Base-by-base conservation (phyloP, 2,113 vertebrate genomes). In the Boleophthalmus pectinirostris region DNA sequence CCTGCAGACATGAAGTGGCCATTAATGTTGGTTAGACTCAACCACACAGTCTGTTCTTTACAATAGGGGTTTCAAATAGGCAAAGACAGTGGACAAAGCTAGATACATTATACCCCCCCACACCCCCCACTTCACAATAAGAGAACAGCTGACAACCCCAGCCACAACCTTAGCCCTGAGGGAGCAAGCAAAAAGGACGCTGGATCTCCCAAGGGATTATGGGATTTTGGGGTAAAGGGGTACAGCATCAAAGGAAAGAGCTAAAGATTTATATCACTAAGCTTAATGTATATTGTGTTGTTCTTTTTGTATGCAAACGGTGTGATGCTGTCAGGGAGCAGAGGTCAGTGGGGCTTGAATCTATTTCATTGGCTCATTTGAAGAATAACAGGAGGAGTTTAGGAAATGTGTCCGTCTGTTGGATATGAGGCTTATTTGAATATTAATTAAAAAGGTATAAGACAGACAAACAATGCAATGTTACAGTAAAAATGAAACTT, bases 91-190 rank as follows among this genome's bases (percentile, higher is more conserved):
- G 65, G 68, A 84, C 76, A 58, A 82, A 84, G 69, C 47, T 64
- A 11, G 57, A 47, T 70, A 79, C 80, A 80, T 82, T 65, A 81
- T 64, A 68, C 76, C 85, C 82, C 71, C 57, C 61, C 35, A 24
- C 0, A n/a, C 33, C 47, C 80, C 73, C 56, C 56, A 20, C 69
- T 72, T 81, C 73, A 86, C 45, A 53, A 60, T 25, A 68, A 82
- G 61, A 60, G 23, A 71, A 82, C 87, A 90, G 88, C 78, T 90
- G 90, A 89, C 70, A 49, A 72, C 84, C 87, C 81, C 73, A 87
- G 87, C 87, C 69, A 80, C 69, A 56, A 63, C 70, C 0, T 2
- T 75, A 66, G 4, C 78, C 89, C 85, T 74, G 24, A 0, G 88
- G 85, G 88, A 81, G 21, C 24, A 0, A 21, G 25, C 47, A 72